A percentile compares a stretch with the other conserved stretches of the same genome.
Evolutionary conservation across 1,140 invertebrate species (phyloP).

Genomic region (Temnothorax longispinosus): DNA sequence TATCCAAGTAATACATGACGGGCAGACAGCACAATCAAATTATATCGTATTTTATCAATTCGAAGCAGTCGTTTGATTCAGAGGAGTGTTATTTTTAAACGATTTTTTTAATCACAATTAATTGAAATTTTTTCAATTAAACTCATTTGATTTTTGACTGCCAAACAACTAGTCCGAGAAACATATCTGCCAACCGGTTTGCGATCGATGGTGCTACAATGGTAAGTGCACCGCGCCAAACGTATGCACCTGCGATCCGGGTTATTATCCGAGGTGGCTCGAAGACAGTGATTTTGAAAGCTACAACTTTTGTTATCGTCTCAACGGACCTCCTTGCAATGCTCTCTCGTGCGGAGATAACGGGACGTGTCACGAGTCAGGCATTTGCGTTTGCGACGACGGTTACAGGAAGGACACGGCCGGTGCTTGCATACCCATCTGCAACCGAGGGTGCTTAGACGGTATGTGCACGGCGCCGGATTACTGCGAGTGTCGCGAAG

Average conservation of each 20-base stretch:
- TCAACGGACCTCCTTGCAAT: conserved; percentile 77
- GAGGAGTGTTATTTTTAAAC: background rate
- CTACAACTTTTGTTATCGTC: conserved; percentile 70
- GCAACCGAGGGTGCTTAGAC: conserved; percentile 70
- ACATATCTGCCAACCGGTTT: conserved; percentile 64
- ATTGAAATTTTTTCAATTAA: background rate
- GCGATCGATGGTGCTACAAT: conserved; percentile 57
- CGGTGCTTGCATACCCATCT: conserved; percentile 60
- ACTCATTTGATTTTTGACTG: background rate
- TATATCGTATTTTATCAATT: too few relatives aligned
- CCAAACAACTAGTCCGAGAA: background rate
- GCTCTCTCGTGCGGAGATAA: conserved; percentile 63
- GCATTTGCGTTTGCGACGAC: conserved; percentile 74
- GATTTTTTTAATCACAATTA: background rate
- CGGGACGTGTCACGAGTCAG: conserved; percentile 70
- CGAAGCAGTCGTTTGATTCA: too few relatives aligned
- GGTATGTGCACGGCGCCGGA: conserved; percentile 73
- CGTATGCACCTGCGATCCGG: conserved; percentile 70
- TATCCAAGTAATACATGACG: background rate
- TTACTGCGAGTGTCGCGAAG: conserved; percentile 70
- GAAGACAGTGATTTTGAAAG: too few relatives aligned
- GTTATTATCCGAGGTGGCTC: conserved; percentile 55
- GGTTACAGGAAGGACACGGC: conserved; percentile 68
- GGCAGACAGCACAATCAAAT: background rate
- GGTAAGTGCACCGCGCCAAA: conserved; percentile 61